Evolutionary conservation across 2,113 vertebrate species (phyloP), one percentile per base, ranked within the genome.

Genomic region (Eulacestoma nigropectus): DNA sequence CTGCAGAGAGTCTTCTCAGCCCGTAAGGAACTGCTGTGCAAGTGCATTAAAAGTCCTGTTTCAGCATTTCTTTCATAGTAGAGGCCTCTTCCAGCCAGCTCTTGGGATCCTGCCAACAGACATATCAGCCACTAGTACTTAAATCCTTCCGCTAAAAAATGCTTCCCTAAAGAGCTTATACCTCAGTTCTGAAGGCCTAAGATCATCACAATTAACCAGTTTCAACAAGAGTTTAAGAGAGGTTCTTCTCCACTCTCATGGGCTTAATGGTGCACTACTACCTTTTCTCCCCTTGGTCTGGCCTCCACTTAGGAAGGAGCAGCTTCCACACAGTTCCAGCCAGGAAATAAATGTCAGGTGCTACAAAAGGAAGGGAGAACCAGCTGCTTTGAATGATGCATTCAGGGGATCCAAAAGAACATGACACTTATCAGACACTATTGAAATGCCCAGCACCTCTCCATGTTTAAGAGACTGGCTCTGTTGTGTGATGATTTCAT

Each of bases 31-130:
- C 83, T 87, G 88, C 93, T 64, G 42, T 42, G 83, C 80, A 78
- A 94, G 86, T 96, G 94, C 55, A 87, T 89, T 86, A 91, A 84
- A 95, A 96, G 86, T 81, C 88, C 80, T 85, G 77, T 92, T 95
- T 94, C 96, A 97, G 92, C 95, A 94, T 86, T 96, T 94, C 88
- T 81, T 93, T 90, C 84, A 69, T 16, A 76, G 52, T n/a, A 62
- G 79, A 88, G 86, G 94, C 94, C 94, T 94, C 88, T 90, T 95
- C 83, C 86, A 95, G 81, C 85, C 92, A 90, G 92, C 73, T 78
- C 73, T 73, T 97, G 96, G 94, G 83, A 94, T 32, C 37, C 65
- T 93, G 92, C 95, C 96, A 97, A 76, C 26, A 95, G 88, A 87
- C 49, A 5, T 89, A 96, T 95, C 93, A 89, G 77, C 86, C 92